Percentiles rank a stretch among this genome's conserved stretches.
Evolutionary conservation across 2,797 vertebrate genomes (phyloP).

Genomic region (Cygnus olor): DNA sequence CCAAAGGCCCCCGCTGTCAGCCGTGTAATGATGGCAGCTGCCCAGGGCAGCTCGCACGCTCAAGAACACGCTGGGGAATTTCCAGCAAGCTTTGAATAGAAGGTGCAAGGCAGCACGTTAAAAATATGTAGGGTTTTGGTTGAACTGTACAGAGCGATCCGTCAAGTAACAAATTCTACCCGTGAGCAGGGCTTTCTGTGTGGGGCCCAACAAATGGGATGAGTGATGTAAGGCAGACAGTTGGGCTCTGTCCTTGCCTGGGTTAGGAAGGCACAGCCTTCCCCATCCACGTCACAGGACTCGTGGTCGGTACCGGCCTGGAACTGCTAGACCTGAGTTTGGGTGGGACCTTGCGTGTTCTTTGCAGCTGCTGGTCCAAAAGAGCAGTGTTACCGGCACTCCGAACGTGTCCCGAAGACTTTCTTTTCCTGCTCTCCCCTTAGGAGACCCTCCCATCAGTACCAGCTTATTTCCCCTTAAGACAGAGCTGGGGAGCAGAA

Average conservation of each 20-base stretch:
- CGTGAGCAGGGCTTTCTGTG: background rate
- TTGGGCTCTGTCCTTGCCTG: background rate
- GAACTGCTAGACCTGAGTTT: background rate
- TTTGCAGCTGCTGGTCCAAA: background rate
- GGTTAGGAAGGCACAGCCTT: background rate
- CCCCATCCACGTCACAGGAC: background rate
- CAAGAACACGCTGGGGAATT: background rate
- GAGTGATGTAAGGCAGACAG: background rate
- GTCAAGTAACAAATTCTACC: background rate
- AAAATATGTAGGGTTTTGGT: background rate
- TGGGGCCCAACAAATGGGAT: background rate
- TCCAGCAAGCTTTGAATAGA: background rate
- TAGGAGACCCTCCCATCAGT: background rate
- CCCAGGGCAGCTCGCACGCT: background rate
- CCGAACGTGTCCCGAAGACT: background rate
- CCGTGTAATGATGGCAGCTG: background rate
- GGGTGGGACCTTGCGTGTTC: background rate
- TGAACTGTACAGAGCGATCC: background rate
- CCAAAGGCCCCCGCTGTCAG: background rate
- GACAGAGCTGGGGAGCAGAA: rapidly evolving
- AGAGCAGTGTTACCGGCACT: rapidly evolving
- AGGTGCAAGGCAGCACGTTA: background rate
- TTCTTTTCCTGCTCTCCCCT: background rate
- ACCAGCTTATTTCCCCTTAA: background rate
- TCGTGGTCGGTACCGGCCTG: background rate